Percentiles rank a stretch among this genome's conserved stretches.
These are phyloP conservation scores for Hyla sarda DNA, from an alignment of 2,113 vertebrate species.

Conservation along the genomic window DNA sequence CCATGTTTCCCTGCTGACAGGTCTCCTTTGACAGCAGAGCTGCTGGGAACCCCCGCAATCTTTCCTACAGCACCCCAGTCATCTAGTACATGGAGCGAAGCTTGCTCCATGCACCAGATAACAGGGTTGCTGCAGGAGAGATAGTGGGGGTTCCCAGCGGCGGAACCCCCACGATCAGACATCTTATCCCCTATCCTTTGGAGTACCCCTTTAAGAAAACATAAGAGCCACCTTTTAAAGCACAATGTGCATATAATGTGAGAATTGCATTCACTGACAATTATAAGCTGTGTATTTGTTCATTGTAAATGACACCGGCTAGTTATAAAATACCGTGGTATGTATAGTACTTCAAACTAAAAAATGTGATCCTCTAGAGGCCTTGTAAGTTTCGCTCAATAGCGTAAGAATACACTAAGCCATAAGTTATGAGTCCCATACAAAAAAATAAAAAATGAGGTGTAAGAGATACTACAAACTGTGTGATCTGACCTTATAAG, in stretches of 20 bases:
- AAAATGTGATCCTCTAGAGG: not conserved
- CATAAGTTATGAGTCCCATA: constrained; percentile 67
- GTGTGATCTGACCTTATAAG: constrained; percentile 87
- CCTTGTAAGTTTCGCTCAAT: not conserved
- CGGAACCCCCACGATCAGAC: too few species aligned
- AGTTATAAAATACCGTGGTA: not conserved
- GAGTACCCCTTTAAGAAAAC: too few species aligned
- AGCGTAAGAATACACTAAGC: constrained; percentile 66
- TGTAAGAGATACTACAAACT: constrained; percentile 82
- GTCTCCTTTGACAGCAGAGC: too few species aligned
- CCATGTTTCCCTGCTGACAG: too few species aligned
- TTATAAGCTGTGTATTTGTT: not conserved
- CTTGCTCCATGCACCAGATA: too few species aligned
- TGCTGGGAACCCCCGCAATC: too few species aligned
- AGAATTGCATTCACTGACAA: not conserved
- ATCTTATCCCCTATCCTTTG: too few species aligned
- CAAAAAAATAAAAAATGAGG: constrained; percentile 80
- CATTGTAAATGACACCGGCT: not conserved
- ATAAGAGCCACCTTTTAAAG: not conserved
- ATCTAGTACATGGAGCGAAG: too few species aligned
- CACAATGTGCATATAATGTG: not conserved
- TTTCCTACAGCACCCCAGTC: too few species aligned
- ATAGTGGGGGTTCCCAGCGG: too few species aligned
- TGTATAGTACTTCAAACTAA: not conserved
- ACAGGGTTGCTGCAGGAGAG: too few species aligned